A percentile compares a stretch with the other conserved stretches of the same genome.
These are phyloP conservation scores for Meriones psammophilus DNA, from an alignment of 2,797 vertebrate species.

Conservation along the genomic window DNA sequence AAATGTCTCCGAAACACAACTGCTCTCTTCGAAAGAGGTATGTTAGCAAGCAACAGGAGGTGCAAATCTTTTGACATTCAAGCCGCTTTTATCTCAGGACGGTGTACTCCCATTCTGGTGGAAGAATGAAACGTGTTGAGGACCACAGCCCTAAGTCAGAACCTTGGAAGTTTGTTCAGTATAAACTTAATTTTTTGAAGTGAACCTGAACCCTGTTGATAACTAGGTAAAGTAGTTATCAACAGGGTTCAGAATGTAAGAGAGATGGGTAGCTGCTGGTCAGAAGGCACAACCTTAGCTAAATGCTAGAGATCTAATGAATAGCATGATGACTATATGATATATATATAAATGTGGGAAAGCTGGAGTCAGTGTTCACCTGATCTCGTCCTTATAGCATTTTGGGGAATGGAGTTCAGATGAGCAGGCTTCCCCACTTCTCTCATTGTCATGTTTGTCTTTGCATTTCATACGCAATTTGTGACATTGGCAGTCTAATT, in stretches of 20 bases:
- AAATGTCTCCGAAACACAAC: neutral
- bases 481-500: neutral
- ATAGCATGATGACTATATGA: neutral
- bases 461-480: neutral
- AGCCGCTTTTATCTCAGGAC: neutral
- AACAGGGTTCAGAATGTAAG: neutral
- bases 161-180: neutral
- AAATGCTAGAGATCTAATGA: neutral
- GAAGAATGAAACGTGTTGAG: neutral
- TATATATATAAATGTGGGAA: neutral
- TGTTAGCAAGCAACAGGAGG: neutral
- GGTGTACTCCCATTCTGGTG: neutral
- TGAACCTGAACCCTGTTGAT: no score
- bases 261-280: neutral
- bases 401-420: neutral
- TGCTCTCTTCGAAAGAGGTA: neutral
- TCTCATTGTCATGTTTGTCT: neutral
- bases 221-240: neutral
- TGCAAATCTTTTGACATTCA: neutral
- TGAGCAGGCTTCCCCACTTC: no score
- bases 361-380: neutral
- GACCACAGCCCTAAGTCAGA: neutral
- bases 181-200: neutral
- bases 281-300: neutral
- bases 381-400: rapidly evolving